Conservation (phyloP, 1,140 invertebrate genomes). For the Cephus cinctus region DNA sequence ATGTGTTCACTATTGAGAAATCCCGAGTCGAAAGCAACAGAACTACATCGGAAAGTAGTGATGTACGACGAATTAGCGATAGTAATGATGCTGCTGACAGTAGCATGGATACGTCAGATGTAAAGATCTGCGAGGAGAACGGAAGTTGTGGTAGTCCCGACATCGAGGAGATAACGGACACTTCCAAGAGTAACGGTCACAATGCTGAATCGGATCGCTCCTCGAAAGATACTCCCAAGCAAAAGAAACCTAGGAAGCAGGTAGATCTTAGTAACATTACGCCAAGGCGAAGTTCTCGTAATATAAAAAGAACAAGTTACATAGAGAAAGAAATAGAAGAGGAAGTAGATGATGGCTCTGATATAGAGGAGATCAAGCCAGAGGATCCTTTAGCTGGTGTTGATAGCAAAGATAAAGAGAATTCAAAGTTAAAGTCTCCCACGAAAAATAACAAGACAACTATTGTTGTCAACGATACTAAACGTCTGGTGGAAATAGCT, state of each 20-base stretch:
- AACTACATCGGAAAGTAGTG: conserved; percentile 20
- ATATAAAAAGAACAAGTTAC: conserved; percentile 65
- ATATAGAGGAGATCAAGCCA: conserved; percentile 65
- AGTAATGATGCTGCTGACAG: conserved; percentile 29
- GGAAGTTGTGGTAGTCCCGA: conserved; percentile 49
- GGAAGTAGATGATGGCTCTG: conserved; percentile 63
- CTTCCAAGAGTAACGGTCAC: conserved; percentile 39
- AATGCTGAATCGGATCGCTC: conserved; percentile 22
- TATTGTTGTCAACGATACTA: conserved; percentile 73
- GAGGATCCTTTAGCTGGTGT: conserved; percentile 66
- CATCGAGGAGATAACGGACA: conserved; percentile 49
- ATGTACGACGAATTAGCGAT: conserved; percentile 23
- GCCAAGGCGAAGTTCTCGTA: conserved; percentile 63
- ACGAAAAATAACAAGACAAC: conserved; percentile 57
- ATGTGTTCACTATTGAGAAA: conserved; percentile 30
- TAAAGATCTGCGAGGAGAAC: conserved; percentile 50
- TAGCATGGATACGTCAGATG: conserved; percentile 37
- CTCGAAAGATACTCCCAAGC: conserved; percentile 20
- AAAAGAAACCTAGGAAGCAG: conserved; percentile 49
- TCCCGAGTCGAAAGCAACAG: conserved; percentile 16
- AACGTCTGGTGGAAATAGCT: conserved; percentile 70
- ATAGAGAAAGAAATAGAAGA: conserved; percentile 63
- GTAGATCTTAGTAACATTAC: conserved; percentile 52
- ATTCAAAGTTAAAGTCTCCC: conserved; percentile 46
- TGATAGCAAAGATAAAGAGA: conserved; percentile 52